Conservation (phyloP, 2,797 vertebrate genomes). For the Neopelma chrysocephalum region DNA sequence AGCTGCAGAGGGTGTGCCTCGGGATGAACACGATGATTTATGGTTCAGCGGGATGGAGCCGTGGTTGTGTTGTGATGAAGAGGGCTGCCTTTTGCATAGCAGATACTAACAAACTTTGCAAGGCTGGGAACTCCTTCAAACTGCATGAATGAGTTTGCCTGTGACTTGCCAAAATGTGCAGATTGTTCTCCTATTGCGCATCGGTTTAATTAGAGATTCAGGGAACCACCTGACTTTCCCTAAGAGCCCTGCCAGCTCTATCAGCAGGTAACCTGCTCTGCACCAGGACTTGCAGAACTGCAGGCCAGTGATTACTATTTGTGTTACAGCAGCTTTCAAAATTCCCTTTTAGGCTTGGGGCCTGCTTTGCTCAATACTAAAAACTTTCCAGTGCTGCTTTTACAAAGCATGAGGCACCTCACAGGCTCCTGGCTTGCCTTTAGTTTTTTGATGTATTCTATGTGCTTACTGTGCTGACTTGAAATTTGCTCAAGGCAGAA, state of each 20-base stretch:
- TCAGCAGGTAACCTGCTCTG: not conserved
- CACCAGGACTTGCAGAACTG: not conserved
- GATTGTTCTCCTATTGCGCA: not conserved
- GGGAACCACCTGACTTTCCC: not conserved
- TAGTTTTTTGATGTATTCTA: not conserved
- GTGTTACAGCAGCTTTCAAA: not conserved
- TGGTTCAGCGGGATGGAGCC: not conserved
- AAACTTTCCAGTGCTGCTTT: not conserved
- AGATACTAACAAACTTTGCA: not conserved
- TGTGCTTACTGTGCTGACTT: not conserved
- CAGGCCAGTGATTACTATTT: not conserved
- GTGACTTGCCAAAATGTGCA: not conserved
- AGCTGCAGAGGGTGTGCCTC: not conserved
- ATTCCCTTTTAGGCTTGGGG: not conserved
- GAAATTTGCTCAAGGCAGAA: not conserved
- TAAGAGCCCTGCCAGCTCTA: not conserved
- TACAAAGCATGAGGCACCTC: not conserved
- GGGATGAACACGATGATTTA: rapidly evolving
- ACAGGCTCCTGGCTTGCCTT: not conserved
- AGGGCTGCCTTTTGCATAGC: not conserved
- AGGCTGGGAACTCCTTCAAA: not conserved
- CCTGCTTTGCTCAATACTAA: not conserved
- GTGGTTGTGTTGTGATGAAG: not conserved
- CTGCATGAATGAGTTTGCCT: not conserved
- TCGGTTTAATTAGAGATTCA: not conserved